Percentiles rank a stretch among this genome's conserved stretches.
phyloP scores from a whole-genome alignment of 2,888 invertebrate species.

The Gari tellinella region DNA sequence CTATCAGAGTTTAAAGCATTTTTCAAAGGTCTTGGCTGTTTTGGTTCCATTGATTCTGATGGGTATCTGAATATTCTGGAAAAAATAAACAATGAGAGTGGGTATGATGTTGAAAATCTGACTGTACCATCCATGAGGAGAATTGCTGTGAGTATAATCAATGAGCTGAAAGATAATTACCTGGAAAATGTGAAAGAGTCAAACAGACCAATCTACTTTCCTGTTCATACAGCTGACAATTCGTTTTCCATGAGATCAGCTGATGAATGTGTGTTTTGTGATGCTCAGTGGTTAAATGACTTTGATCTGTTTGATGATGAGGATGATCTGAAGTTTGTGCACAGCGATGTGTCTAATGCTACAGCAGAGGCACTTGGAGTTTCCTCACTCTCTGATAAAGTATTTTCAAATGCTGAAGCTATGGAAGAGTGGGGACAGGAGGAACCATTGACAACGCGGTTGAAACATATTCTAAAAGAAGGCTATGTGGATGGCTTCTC shows the following conservation, averaged over 20 bases:
- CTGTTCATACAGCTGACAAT: slow-evolving; percentile 8
- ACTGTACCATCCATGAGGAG: neutral
- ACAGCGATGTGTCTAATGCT: slow-evolving; percentile 60
- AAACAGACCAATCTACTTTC: slow-evolving; percentile 10
- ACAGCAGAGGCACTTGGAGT: slow-evolving; percentile 75
- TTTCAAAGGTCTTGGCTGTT: slow-evolving; percentile 29
- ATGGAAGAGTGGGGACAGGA: slow-evolving; percentile 73
- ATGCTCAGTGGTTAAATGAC: slow-evolving; percentile 33
- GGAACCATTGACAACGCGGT: slow-evolving; percentile 73
- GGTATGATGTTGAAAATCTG: neutral
- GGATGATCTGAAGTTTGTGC: slow-evolving; percentile 66
- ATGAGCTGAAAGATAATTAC: slow-evolving; percentile 20
- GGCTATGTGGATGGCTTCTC: slow-evolving; percentile 79
- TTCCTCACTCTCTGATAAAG: slow-evolving; percentile 65
- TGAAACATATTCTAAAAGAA: slow-evolving; percentile 68
- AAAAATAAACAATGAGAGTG: slow-evolving; percentile 4
- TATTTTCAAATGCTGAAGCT: slow-evolving; percentile 65
- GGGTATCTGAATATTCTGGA: neutral
- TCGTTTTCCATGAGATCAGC: slow-evolving; percentile 9
- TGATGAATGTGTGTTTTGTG: slow-evolving; percentile 27
- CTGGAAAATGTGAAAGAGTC: neutral
- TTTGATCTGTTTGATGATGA: slow-evolving; percentile 20
- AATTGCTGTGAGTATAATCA: slow-evolving; percentile 20
- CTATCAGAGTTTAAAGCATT: slow-evolving; percentile 26
- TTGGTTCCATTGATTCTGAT: neutral